Conservation (phyloP, 2,797 vertebrate species). For the Phalloptychus januarius region DNA sequence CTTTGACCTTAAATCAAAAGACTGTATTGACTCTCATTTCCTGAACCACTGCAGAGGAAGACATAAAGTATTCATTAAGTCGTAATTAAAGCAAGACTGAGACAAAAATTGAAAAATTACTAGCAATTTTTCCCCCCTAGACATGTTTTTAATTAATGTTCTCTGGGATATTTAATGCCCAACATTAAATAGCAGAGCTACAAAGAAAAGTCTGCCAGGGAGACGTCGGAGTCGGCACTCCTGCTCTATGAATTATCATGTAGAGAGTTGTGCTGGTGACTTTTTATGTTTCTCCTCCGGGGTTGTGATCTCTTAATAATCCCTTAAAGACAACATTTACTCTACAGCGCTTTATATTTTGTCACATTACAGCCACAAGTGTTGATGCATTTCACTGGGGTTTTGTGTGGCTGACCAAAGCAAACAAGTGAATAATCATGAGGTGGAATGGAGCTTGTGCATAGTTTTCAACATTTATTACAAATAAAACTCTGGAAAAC, state of each 20-base stretch:
- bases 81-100: not conserved
- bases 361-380: not conserved
- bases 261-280: not conserved
- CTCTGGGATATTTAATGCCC: not conserved
- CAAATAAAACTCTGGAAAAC: not conserved
- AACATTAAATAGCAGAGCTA: not conserved
- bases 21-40: not conserved
- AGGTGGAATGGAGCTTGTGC: not conserved
- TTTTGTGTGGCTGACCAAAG: not conserved
- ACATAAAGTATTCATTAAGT: no score
- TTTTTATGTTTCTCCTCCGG: constrained; percentile 9
- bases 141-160: not conserved
- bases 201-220: not conserved
- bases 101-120: not conserved
- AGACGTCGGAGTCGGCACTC: not conserved
- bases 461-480: not conserved
- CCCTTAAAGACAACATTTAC: not conserved
- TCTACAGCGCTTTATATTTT: not conserved
- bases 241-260: not conserved
- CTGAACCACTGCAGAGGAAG: not conserved
- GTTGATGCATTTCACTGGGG: not conserved
- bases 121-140: no score
- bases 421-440: not conserved
- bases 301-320: not conserved
- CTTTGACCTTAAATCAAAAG: not conserved